Conservation (phyloP, 1,140 invertebrate genomes). For the Drosophila azteca region DNA sequence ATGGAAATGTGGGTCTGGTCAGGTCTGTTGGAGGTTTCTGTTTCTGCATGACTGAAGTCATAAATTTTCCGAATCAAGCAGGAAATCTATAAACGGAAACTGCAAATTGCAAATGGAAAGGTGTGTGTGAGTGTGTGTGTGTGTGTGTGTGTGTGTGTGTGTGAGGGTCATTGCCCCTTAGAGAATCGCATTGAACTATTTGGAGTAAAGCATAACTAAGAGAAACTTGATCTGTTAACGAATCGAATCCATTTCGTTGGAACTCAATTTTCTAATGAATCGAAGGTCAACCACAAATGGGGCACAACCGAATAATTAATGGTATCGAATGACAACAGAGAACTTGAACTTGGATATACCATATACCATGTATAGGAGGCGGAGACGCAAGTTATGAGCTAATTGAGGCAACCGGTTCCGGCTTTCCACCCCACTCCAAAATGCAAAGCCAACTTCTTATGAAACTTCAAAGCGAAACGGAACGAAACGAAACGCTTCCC, state of each 20-base stretch:
- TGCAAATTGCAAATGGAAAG: slow-evolving; percentile 45
- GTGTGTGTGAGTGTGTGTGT: slow-evolving; percentile 23
- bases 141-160: slow-evolving; percentile 21
- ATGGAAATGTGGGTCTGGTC: not conserved
- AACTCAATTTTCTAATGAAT: slow-evolving; percentile 51
- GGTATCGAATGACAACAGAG: slow-evolving; percentile 30
- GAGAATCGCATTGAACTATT: slow-evolving; percentile 9
- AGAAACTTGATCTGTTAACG: slow-evolving; percentile 1
- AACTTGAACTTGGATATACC: slow-evolving; percentile 31
- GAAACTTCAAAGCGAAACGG: slow-evolving; percentile 59
- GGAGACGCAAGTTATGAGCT: slow-evolving; percentile 17
- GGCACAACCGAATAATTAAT: slow-evolving; percentile 36
- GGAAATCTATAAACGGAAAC: slow-evolving; percentile 38
- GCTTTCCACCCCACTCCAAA: slow-evolving; percentile 24
- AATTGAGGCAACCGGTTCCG: slow-evolving; percentile 50
- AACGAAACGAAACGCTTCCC: slow-evolving; percentile 45
- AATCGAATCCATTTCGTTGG: slow-evolving; percentile 41
- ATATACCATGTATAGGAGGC: too few species aligned
- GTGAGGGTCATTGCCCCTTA: slow-evolving; percentile 18
- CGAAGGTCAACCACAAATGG: slow-evolving; percentile 68
- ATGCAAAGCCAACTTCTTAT: slow-evolving; percentile 9
- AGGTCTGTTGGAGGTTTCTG: too few species aligned
- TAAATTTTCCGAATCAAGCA: slow-evolving; percentile 20
- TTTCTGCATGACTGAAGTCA: slow-evolving; percentile 45
- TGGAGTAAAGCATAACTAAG: not conserved